Percentiles rank a stretch among this genome's conserved stretches.
Evolutionary conservation across 2,113 vertebrate genomes (phyloP).

Genomic region (Pedionomus torquatus): DNA sequence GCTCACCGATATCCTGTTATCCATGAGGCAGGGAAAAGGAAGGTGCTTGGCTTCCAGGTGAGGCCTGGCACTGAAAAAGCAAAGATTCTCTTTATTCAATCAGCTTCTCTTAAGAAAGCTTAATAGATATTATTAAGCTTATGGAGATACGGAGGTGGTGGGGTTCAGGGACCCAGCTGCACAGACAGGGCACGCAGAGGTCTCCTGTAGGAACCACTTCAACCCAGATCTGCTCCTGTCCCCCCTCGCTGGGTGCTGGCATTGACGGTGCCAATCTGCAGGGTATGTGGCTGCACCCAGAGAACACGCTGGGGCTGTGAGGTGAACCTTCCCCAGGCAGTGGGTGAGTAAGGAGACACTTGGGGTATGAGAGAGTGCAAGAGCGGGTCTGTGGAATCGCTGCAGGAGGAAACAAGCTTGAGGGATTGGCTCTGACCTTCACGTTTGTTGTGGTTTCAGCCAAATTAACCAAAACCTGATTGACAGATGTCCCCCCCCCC

Average conservation of each 20-base stretch:
- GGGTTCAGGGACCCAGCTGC: not conserved
- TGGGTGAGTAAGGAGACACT: not conserved
- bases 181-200: not conserved
- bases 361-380: not conserved
- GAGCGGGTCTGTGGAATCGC: not conserved
- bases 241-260: fast-evolving
- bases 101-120: not conserved
- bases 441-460: no score
- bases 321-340: not conserved
- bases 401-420: not conserved
- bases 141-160: not conserved
- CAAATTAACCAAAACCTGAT: no score
- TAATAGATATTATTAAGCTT: no score
- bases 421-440: not conserved
- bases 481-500: no score
- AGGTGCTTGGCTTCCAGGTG: not conserved
- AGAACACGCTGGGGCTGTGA: fast-evolving
- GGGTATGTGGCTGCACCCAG: not conserved
- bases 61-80: not conserved
- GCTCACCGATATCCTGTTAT: not conserved
- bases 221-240: not conserved
- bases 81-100: not conserved
- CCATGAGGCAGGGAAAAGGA: not conserved
- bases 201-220: not conserved
- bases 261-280: not conserved